Evolutionary conservation across 1,140 invertebrate species (phyloP).

Genomic region (Bombus huntii): DNA sequence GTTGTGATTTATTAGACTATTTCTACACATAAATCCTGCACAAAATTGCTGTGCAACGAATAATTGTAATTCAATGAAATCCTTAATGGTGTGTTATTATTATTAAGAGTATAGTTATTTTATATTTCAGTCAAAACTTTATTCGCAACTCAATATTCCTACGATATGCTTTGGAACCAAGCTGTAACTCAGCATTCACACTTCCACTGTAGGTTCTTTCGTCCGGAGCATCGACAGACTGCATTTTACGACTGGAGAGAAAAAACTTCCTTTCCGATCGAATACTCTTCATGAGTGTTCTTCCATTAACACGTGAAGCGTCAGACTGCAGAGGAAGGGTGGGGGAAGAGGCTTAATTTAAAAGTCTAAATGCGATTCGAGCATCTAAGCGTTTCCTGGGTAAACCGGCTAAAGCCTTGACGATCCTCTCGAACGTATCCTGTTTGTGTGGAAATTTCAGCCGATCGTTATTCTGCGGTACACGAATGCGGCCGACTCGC

Average conservation of each 20-base stretch:
- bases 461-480: not conserved
- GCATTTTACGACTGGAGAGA: constrained; percentile 24
- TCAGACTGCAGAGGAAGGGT: not conserved
- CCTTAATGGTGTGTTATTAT: not conserved
- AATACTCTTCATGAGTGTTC: constrained; percentile 35
- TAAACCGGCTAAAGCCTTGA: constrained; percentile 5
- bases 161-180: not conserved
- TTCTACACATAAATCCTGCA: not conserved
- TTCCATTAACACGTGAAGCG: constrained; percentile 32
- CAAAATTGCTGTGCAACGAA: not conserved
- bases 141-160: not conserved
- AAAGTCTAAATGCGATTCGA: constrained; percentile 43
- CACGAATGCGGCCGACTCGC: not conserved
- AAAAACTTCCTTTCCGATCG: not conserved
- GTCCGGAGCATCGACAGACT: not conserved
- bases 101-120: not conserved
- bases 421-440: constrained; percentile 18
- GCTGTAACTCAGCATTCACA: not conserved
- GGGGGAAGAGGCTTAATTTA: constrained; percentile 34
- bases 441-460: not conserved
- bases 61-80: not conserved
- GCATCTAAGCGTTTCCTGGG: constrained; percentile 6
- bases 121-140: not conserved
- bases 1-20: not conserved
- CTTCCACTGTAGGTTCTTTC: not conserved